Evolutionary conservation across 2,797 vertebrate species (phyloP).

Genomic region (Bovichtus variegatus): DNA sequence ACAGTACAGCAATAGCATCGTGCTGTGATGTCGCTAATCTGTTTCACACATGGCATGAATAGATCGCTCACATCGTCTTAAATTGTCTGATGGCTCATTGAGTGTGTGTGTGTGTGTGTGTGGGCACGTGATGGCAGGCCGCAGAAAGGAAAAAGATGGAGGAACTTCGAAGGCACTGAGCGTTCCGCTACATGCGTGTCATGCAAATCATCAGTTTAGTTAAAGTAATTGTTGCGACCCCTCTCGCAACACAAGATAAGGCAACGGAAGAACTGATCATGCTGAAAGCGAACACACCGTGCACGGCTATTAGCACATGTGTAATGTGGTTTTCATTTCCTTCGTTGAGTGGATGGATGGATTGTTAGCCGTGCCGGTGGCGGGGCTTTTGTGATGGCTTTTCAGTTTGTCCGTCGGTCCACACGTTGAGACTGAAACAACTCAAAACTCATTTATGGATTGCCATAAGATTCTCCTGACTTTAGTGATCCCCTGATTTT

Average conservation of each 20-base stretch:
- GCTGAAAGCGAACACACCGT: slow-evolving; percentile 9
- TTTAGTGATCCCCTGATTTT: not conserved
- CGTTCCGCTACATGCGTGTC: not conserved
- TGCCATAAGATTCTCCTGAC: not conserved
- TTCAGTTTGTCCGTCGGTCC: not conserved
- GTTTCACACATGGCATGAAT: not conserved
- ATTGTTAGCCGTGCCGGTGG: not conserved
- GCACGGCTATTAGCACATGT: not conserved
- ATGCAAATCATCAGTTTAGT: not conserved
- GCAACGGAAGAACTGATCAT: slow-evolving; percentile 2
- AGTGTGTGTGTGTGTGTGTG: too few relatives aligned
- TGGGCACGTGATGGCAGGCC: not conserved
- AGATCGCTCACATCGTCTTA: not conserved
- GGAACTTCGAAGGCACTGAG: not conserved
- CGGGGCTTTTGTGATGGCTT: not conserved
- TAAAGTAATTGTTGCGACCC: not conserved
- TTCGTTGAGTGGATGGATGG: not conserved
- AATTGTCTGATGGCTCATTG: not conserved
- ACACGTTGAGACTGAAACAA: not conserved
- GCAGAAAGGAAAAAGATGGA: not conserved
- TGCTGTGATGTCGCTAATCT: not conserved
- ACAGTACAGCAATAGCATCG: not conserved
- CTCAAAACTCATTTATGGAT: not conserved
- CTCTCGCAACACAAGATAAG: not conserved
- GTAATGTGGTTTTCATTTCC: slow-evolving; percentile 9